Percentiles rank a stretch among this genome's conserved stretches.
Evolutionary conservation across 2,113 vertebrate genomes (phyloP).

Genomic region (Ctenomys sociabilis): DNA sequence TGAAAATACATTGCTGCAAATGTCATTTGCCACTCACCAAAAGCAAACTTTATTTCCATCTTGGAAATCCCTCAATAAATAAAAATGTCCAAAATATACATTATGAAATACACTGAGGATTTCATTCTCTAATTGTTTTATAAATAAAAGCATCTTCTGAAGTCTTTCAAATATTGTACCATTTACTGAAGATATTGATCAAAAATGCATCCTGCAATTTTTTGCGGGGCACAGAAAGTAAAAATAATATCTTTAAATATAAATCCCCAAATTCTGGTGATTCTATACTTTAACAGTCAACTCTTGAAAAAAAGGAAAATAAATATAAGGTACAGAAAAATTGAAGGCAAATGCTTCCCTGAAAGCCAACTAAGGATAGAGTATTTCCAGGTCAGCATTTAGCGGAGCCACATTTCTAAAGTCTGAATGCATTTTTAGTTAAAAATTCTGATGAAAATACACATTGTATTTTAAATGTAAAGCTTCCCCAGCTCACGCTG

Average conservation of each 20-base stretch:
- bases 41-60: constrained; percentile 85
- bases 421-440: constrained; percentile 72
- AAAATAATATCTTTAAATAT: constrained; percentile 56
- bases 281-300: constrained; percentile 43
- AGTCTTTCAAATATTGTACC: constrained; percentile 67
- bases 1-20: constrained; percentile 80
- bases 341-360: constrained; percentile 56
- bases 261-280: constrained; percentile 48
- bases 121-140: constrained; percentile 58
- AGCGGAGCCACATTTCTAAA: constrained; percentile 76
- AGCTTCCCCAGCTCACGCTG: constrained; percentile 65
- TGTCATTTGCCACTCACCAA: constrained; percentile 63
- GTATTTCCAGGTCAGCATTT: constrained; percentile 80
- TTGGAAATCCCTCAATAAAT: constrained; percentile 70
- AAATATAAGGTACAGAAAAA: constrained; percentile 34
- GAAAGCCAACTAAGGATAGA: constrained; percentile 72
- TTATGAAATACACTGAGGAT: not conserved
- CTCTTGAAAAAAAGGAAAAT: constrained; percentile 54
- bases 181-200: constrained; percentile 69
- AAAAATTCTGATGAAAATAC: constrained; percentile 70
- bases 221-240: constrained; percentile 72
- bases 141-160: constrained; percentile 64
- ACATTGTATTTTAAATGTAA: constrained; percentile 71
- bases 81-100: constrained; percentile 58
- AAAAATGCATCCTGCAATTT: constrained; percentile 79